Base-by-base conservation (phyloP, 2,113 vertebrate genomes). In the Capricornis sumatraensis region DNA sequence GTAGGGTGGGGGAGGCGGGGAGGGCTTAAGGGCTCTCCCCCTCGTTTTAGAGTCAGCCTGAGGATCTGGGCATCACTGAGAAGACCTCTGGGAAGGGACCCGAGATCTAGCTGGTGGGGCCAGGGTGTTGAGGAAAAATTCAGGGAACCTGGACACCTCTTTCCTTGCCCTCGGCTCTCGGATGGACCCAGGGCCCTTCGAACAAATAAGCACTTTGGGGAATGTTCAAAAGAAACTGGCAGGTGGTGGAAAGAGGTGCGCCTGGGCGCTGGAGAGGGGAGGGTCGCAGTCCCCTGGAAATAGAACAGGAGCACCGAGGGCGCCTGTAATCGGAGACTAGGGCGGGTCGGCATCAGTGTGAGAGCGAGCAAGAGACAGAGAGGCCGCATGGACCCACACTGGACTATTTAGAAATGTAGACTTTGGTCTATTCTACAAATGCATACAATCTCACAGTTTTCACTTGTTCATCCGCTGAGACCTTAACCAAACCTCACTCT, bases 21-120 rank as follows among this genome's bases (percentile, higher is more conserved):
- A 7, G 28, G 97, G 97, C 98, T 87, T 87, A 10, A 52, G 30
- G 78, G 30, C 15, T 79, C 79, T 27, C 47, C 47, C 3, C 52
- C 10, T 67, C 2, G 0, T 43, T 89, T 40, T 58, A 71, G 55
- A 30, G 88, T 71, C 58, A 96, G 78, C 47, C 67, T 93, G 58
- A 91, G 52, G 25, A 55, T 83, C 16, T 86, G 30, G 14, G 40
- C 2, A 1, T 85, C 62, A 55, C 1, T 2, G 87, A 88, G 12
- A 40, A 55, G 33, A 89, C 45, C 21, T 40, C 60, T 87, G 25
- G 57, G 50, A 87, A 93, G 87, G n/a, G 60, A 43, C 10, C 16
- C 1, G 0, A 76, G 98, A 98, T 91, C 98, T 98, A n/a, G 98
- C 25, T 28, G 45, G 9, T 33, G 98, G 95, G 98, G 98, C 98